Conservation (phyloP, 2,888 invertebrate species). For the Andrena haemorrhoa region DNA sequence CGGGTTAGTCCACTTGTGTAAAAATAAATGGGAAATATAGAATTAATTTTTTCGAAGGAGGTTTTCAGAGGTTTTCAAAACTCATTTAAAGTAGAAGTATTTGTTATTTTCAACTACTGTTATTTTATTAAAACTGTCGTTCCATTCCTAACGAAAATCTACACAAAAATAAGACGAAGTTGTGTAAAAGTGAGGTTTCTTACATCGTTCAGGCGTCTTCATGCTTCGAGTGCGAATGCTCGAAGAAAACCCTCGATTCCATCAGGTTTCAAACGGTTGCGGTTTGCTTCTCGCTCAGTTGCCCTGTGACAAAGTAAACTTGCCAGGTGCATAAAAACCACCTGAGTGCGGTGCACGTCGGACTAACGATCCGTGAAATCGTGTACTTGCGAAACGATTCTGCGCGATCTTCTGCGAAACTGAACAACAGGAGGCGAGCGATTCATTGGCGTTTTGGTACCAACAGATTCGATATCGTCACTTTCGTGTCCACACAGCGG, state of each 20-base stretch:
- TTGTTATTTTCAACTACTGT: too few species aligned
- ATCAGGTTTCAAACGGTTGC: constrained; percentile 20
- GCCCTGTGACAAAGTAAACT: constrained; percentile 38
- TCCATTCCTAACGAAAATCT: too few species aligned
- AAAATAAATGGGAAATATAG: too few species aligned
- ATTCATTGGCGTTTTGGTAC: constrained; percentile 5
- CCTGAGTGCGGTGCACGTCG: constrained; percentile 18
- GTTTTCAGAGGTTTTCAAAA: too few species aligned
- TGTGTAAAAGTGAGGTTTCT: too few species aligned
- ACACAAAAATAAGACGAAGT: too few species aligned
- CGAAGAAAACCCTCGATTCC: constrained; percentile 1
- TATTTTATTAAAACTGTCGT: too few species aligned
- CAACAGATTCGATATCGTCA: background rate
- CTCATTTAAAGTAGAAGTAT: too few species aligned
- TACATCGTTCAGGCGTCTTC: too few species aligned
- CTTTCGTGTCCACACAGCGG: background rate
- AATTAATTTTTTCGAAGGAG: too few species aligned
- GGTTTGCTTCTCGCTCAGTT: constrained; percentile 12
- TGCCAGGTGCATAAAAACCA: constrained; percentile 37
- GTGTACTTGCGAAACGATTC: constrained; percentile 49
- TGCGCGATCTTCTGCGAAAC: constrained; percentile 28
- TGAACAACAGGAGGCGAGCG: constrained; percentile 29
- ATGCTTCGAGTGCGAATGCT: too few species aligned
- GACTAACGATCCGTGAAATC: constrained; percentile 54
- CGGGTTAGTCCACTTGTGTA: too few species aligned